Evolutionary conservation across 2,888 invertebrate genomes (phyloP).

Genomic region (Helicoverpa assulta): DNA sequence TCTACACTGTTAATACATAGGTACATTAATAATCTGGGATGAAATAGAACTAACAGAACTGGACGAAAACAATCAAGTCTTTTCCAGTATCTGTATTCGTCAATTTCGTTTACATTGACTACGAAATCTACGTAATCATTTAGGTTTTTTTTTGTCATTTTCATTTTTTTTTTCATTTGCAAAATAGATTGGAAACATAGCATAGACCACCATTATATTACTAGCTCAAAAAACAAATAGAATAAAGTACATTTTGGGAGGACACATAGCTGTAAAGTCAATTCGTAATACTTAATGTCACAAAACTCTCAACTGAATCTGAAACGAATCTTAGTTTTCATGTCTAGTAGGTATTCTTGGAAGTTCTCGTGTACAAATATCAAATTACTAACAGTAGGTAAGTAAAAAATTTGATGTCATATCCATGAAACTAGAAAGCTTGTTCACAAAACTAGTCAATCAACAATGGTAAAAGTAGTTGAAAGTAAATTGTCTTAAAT

Average conservation of each 20-base stretch:
- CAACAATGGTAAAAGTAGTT: constrained; percentile 23
- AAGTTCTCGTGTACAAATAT: constrained; percentile 34
- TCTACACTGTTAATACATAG: constrained; percentile 48
- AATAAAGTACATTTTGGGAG: constrained; percentile 36
- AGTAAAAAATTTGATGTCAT: constrained; percentile 32
- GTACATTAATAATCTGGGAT: constrained; percentile 25
- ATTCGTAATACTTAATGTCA: constrained; percentile 33
- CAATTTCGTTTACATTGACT: constrained; percentile 47
- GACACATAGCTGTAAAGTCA: constrained; percentile 35
- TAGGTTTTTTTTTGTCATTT: constrained; percentile 35
- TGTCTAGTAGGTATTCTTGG: constrained; percentile 34
- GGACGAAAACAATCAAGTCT: constrained; percentile 17
- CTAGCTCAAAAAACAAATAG: constrained; percentile 39
- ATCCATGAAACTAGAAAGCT: constrained; percentile 42
- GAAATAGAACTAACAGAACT: constrained; percentile 30
- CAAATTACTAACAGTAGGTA: constrained; percentile 47
- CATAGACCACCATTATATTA: constrained; percentile 47
- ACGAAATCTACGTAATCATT: constrained; percentile 49
- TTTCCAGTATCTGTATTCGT: constrained; percentile 29
- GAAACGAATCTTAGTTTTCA: constrained; percentile 27
- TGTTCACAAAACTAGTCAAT: constrained; percentile 53
- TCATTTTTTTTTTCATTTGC: constrained; percentile 24
- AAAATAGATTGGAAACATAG: constrained; percentile 44
- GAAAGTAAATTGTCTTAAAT: constrained; percentile 19
- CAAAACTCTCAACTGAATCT: constrained; percentile 31